Percentiles rank a stretch among this genome's conserved stretches.
These are phyloP conservation scores for Diploscapter pachys DNA, from an alignment of 1,140 invertebrate genomes.

Conservation along the genomic window DNA sequence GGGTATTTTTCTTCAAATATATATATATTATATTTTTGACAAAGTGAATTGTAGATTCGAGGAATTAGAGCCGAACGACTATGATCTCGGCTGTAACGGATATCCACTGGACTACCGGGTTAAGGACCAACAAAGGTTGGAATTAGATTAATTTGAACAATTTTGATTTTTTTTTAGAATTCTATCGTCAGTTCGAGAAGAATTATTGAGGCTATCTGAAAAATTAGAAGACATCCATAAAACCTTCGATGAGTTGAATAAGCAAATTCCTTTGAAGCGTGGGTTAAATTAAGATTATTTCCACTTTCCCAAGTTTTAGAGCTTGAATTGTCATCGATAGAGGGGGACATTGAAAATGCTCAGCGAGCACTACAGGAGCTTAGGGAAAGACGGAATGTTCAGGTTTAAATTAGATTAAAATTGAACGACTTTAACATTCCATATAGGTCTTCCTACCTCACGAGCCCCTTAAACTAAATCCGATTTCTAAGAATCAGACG, in stretches of 20 bases:
- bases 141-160: too few species aligned
- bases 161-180: slow-evolving; percentile 8
- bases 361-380: slow-evolving; percentile 38
- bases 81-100: too few species aligned
- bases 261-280: slow-evolving; percentile 35
- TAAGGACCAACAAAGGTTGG: too few species aligned
- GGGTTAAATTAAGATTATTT: not conserved
- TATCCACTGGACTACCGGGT: too few species aligned
- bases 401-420: not conserved
- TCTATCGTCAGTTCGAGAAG: slow-evolving; percentile 21
- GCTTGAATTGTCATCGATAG: slow-evolving; percentile 23
- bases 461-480: slow-evolving; percentile 32
- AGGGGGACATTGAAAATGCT: slow-evolving; percentile 30
- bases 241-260: slow-evolving; percentile 23
- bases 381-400: slow-evolving; percentile 47
- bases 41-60: too few species aligned
- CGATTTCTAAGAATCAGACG: not conserved
- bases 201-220: slow-evolving; percentile 15
- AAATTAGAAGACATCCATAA: slow-evolving; percentile 33
- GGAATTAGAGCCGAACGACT: too few species aligned
- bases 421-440: too few species aligned
- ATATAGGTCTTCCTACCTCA: slow-evolving; percentile 34
- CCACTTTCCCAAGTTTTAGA: slow-evolving; percentile 11
- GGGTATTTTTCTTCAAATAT: too few species aligned
- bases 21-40: too few species aligned